These are phyloP conservation scores for Mythimna vitellina DNA, from an alignment of 2,888 invertebrate genomes.

Conservation along the genomic window DNA sequence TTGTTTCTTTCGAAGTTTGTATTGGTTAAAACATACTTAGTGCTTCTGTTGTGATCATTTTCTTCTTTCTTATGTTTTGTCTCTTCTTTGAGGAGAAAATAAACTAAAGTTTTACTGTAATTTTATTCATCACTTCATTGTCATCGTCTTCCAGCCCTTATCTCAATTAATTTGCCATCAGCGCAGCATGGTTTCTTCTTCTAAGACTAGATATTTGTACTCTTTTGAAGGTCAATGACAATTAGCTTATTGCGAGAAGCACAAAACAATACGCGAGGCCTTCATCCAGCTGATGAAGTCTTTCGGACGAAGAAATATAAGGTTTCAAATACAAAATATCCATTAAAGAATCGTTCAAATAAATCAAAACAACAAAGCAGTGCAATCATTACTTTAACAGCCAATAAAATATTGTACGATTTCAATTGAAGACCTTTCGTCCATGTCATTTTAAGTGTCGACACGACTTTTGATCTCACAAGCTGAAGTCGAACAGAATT, in stretches of 20 bases:
- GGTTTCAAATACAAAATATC: not conserved
- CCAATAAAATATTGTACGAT: constrained; percentile 42
- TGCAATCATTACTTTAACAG: constrained; percentile 27
- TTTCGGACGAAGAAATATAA: not conserved
- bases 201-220: not conserved
- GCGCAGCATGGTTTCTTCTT: too few species aligned
- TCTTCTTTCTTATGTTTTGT: not conserved
- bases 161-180: too few species aligned
- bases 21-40: not conserved
- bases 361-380: constrained; percentile 30
- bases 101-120: too few species aligned
- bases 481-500: constrained; percentile 24
- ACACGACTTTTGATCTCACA: constrained; percentile 50
- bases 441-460: constrained; percentile 42
- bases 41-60: not conserved
- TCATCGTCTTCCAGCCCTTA: too few species aligned
- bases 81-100: not conserved
- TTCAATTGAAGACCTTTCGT: constrained; percentile 45
- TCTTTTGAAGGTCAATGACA: not conserved
- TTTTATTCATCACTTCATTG: too few species aligned
- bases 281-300: not conserved
- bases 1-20: not conserved
- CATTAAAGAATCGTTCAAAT: not conserved
- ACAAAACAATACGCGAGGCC: not conserved
- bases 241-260: not conserved